Evolutionary conservation across 2,113 vertebrate genomes (phyloP).

Genomic region (Mus pahari): DNA sequence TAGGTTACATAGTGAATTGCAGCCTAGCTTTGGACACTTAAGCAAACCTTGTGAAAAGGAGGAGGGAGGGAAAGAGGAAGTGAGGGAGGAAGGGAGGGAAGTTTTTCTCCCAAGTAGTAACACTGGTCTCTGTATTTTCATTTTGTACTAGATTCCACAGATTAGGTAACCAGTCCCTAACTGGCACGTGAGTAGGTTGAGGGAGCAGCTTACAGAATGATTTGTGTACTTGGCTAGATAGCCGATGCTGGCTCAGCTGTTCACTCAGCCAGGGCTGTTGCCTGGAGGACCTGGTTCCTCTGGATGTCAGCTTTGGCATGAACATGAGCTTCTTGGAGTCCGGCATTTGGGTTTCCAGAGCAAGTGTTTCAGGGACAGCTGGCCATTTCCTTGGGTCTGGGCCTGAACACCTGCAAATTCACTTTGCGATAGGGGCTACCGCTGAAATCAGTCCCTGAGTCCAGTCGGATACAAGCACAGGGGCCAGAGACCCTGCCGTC

Average conservation of each 20-base stretch:
- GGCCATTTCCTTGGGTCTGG: neutral
- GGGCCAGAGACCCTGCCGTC: neutral
- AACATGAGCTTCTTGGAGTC: neutral
- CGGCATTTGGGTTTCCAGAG: neutral
- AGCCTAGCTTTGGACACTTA: neutral
- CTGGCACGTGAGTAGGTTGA: neutral
- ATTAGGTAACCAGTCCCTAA: neutral
- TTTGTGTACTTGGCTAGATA: neutral
- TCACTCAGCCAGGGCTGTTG: too few species aligned
- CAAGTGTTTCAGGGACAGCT: neutral
- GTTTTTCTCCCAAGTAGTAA: neutral
- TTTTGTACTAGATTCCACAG: neutral
- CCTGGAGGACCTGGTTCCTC: too few species aligned
- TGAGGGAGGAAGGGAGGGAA: neutral
- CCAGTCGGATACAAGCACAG: neutral
- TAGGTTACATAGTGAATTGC: neutral
- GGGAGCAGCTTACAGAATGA: neutral
- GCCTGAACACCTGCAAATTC: neutral
- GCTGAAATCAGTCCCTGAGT: neutral
- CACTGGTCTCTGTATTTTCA: neutral
- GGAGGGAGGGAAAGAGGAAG: accelerated
- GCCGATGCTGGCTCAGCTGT: neutral
- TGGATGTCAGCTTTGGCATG: neutral
- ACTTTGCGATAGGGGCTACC: too few species aligned
- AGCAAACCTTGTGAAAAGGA: neutral